Evolutionary conservation across 2,888 invertebrate species (phyloP).

Genomic region (Agrochola litura): DNA sequence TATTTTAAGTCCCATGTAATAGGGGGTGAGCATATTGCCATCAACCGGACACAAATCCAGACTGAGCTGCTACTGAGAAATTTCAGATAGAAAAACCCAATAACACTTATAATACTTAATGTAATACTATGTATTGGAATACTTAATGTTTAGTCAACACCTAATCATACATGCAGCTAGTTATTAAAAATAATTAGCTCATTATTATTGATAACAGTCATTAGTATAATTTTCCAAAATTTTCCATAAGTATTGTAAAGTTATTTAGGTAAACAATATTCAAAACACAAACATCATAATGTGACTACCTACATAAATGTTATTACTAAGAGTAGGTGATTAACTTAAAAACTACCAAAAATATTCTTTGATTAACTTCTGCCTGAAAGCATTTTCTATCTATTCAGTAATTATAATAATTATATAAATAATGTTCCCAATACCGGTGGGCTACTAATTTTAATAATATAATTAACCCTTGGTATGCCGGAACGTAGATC

Average conservation of each 20-base stretch:
- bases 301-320: not conserved
- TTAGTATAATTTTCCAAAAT: constrained; percentile 5
- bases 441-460: no score
- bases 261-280: not conserved
- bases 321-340: not conserved
- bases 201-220: constrained; percentile 11
- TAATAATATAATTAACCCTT: no score
- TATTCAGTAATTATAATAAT: not conserved
- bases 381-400: not conserved
- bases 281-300: not conserved
- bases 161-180: constrained; percentile 5
- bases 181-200: constrained; percentile 19
- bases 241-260: not conserved
- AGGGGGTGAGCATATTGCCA: no score
- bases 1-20: no score
- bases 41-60: no score
- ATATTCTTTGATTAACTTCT: not conserved
- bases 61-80: no score
- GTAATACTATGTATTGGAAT: no score
- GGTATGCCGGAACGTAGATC: no score
- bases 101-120: no score
- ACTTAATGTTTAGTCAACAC: constrained; percentile 4
- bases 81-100: no score
- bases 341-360: not conserved
- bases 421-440: not conserved